These are phyloP conservation scores for Chaunax sp. DNA, from an alignment of 2,797 vertebrate genomes.

Conservation along the genomic window DNA sequence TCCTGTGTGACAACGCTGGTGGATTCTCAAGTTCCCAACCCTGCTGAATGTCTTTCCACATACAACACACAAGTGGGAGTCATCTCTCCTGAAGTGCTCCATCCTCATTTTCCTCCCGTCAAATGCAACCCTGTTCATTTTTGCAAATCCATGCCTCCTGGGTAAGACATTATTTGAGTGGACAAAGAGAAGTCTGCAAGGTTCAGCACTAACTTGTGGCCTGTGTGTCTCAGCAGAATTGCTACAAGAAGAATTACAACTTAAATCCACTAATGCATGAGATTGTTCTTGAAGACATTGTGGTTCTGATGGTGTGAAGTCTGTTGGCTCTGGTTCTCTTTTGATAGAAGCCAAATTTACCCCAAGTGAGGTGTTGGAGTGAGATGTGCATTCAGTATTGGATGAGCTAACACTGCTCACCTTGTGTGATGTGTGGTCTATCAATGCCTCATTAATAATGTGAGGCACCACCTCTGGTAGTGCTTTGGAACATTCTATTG, in stretches of 20 bases:
- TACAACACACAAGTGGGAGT: slow-evolving; percentile 60
- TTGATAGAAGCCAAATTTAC: slow-evolving; percentile 60
- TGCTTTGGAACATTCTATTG: slow-evolving; percentile 24
- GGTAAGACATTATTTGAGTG: slow-evolving; percentile 41
- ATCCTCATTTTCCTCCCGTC: slow-evolving; percentile 46
- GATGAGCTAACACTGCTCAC: slow-evolving; percentile 19
- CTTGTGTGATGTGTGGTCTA: slow-evolving; percentile 9
- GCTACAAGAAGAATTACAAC: slow-evolving; percentile 49
- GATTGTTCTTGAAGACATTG: slow-evolving; percentile 27
- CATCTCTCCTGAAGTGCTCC: slow-evolving; percentile 49
- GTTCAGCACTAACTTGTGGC: slow-evolving; percentile 26
- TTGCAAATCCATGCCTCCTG: slow-evolving; percentile 52
- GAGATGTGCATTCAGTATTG: slow-evolving; percentile 6
- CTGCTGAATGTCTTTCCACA: slow-evolving; percentile 79
- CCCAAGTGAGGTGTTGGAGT: slow-evolving; percentile 11
- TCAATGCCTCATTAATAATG: slow-evolving; percentile 16
- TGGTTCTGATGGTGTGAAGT: slow-evolving; percentile 31
- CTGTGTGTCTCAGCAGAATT: slow-evolving; percentile 16
- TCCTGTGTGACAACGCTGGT: slow-evolving; percentile 79
- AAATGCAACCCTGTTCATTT: slow-evolving; percentile 33
- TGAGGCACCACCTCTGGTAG: slow-evolving; percentile 27
- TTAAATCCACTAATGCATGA: slow-evolving; percentile 62
- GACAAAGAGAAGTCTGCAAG: slow-evolving; percentile 38
- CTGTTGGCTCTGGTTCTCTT: slow-evolving; percentile 54
- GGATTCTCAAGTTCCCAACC: slow-evolving; percentile 72